Evolutionary conservation across 2,797 vertebrate genomes (phyloP).

Genomic region (Coluber constrictor): DNA sequence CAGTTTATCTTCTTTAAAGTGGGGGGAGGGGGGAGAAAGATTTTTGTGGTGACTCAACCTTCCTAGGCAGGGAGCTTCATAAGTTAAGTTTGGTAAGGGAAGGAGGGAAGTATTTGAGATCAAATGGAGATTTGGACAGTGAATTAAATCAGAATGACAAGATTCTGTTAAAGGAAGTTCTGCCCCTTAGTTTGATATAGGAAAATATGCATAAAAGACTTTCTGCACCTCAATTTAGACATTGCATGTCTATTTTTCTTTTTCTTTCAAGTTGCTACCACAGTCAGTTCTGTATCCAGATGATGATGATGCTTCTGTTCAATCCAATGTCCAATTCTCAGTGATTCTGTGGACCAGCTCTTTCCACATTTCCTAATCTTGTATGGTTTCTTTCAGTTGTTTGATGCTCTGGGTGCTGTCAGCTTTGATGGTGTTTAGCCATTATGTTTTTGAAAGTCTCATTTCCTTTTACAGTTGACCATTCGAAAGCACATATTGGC

Average conservation of each 20-base stretch:
- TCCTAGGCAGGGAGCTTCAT: not conserved
- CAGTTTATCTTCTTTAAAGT: not conserved
- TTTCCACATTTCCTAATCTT: not conserved
- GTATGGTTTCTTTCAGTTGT: not conserved
- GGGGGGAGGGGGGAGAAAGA: not conserved
- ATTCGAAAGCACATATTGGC: not conserved
- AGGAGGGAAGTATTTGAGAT: not conserved
- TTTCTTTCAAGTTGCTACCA: not conserved
- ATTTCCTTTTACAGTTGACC: not conserved
- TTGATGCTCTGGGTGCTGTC: not conserved
- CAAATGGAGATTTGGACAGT: not conserved
- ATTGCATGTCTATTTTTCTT: not conserved
- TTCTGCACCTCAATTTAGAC: not conserved
- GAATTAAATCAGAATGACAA: not conserved
- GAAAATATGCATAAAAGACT: not conserved
- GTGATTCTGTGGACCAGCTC: not conserved
- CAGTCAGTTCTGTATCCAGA: not conserved
- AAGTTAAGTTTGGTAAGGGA: not conserved
- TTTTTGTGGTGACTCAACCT: constrained; percentile 20
- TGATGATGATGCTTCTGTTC: not conserved
- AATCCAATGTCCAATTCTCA: not conserved
- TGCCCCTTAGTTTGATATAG: not conserved
- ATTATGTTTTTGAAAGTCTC: not conserved
- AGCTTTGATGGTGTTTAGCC: not conserved
- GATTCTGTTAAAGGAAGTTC: not conserved